Evolutionary conservation across 92 coral and sea anemone species (phyloP).

Genomic region (Epizoanthus ramosus): DNA sequence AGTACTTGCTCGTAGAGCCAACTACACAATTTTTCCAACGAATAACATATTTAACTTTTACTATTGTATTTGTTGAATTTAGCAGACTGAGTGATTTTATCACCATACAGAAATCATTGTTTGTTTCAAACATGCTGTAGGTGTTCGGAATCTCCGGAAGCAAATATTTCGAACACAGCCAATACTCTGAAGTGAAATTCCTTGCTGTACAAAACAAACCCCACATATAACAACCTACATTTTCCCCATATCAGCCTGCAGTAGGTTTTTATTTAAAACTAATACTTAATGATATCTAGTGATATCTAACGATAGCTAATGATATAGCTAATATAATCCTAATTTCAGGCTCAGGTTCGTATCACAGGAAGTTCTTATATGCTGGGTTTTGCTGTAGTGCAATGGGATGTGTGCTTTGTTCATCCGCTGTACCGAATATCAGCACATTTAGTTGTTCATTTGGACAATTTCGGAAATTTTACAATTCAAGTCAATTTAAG

Average conservation of each 20-base stretch:
- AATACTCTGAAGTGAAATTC: background rate
- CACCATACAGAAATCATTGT: background rate
- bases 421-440: background rate
- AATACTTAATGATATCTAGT: background rate
- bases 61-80: constrained; percentile 11
- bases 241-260: background rate
- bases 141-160: background rate
- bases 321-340: background rate
- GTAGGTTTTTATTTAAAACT: background rate
- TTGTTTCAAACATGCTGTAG: background rate
- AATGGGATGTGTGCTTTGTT: constrained; percentile 25
- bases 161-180: background rate
- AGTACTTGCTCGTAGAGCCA: too few species aligned
- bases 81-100: background rate
- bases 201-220: too few species aligned
- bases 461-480: background rate
- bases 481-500: background rate
- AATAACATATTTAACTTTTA: background rate
- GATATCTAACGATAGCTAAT: background rate
- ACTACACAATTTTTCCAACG: too few species aligned
- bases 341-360: background rate
- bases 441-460: background rate
- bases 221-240: background rate
- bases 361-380: background rate
- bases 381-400: too few species aligned